phyloP scores from a whole-genome alignment of 2,797 vertebrate species.

The Sciurus carolinensis region DNA sequence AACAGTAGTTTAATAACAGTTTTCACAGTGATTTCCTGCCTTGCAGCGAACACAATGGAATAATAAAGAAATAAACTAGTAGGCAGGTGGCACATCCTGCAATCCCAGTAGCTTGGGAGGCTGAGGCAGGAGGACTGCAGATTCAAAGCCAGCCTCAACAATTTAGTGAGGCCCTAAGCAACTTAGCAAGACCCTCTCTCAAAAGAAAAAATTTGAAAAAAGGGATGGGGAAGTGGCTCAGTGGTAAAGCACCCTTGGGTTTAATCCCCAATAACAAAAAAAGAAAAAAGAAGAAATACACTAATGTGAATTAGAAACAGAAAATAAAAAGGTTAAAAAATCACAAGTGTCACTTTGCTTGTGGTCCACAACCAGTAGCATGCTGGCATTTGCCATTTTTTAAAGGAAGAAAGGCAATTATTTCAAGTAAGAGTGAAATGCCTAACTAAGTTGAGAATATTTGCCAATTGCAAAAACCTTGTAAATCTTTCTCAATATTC shows the following conservation, averaged over 20 bases:
- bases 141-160: too few species aligned
- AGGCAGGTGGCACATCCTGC: not conserved
- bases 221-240: too few species aligned
- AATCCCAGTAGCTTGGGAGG: not conserved
- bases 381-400: not conserved
- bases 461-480: slow-evolving; percentile 5
- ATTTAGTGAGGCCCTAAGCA: too few species aligned
- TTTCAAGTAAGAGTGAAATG: not conserved
- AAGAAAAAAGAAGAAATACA: not conserved
- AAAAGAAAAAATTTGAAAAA: too few species aligned
- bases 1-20: not conserved
- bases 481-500: not conserved
- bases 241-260: too few species aligned
- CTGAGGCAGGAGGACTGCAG: too few species aligned
- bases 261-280: too few species aligned
- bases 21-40: slow-evolving; percentile 26
- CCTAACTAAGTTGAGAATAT: not conserved
- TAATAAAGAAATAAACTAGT: not conserved
- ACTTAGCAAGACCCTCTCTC: too few species aligned
- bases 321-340: not conserved
- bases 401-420: slow-evolving; percentile 23
- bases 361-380: not conserved
- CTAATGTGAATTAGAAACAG: slow-evolving; percentile 5
- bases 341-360: slow-evolving; percentile 11
- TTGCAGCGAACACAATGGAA: not conserved